Evolutionary conservation across 2,888 invertebrate species (phyloP).

Genomic region (Sabatieria punctata): DNA sequence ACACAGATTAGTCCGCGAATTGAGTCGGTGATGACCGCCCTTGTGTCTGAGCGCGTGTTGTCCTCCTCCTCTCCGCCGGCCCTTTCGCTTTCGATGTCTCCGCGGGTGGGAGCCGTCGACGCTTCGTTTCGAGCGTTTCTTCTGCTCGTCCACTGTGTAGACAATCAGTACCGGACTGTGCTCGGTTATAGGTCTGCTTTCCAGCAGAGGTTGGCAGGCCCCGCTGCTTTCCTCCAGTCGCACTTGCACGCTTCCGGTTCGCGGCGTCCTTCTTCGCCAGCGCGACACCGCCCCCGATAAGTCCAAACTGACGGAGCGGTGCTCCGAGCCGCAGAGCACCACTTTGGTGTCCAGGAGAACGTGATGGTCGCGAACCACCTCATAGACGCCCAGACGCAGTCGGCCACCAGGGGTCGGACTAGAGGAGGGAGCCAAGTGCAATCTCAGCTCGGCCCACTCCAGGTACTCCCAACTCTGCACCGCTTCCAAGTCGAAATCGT

Average conservation of each 20-base stretch:
- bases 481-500: too few relatives aligned
- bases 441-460: too few relatives aligned
- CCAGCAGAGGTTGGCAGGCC: background rate
- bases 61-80: background rate
- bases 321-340: background rate
- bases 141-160: background rate
- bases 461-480: too few relatives aligned
- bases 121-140: background rate
- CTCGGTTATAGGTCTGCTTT: background rate
- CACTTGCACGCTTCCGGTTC: background rate
- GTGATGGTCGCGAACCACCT: background rate
- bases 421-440: too few relatives aligned
- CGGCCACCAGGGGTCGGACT: too few relatives aligned
- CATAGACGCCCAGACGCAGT: too few relatives aligned
- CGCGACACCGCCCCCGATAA: background rate
- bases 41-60: background rate
- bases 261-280: background rate
- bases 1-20: constrained; percentile 39
- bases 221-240: background rate
- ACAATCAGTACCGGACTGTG: background rate
- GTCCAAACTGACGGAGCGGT: background rate
- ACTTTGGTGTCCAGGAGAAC: background rate
- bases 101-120: background rate
- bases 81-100: too few relatives aligned
- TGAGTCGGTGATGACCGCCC: background rate